phyloP scores from a whole-genome alignment of 2,888 invertebrate genomes.

The Abrostola triplasia region DNA sequence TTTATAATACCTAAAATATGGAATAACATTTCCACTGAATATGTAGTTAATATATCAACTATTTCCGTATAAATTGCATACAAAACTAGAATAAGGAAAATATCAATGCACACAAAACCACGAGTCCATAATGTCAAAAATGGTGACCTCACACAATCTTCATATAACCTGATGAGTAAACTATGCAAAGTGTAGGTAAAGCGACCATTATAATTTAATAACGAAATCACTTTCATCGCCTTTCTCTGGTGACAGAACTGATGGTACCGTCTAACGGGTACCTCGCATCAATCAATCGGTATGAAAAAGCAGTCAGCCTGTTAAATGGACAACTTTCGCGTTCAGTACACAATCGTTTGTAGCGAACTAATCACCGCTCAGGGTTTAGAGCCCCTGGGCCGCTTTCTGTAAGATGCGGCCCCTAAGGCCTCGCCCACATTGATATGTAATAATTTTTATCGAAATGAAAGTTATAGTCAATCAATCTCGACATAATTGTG shows the following conservation, averaged over 20 bases:
- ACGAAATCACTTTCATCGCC: slow-evolving; percentile 78
- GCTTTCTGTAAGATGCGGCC: slow-evolving; percentile 47
- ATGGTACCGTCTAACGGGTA: slow-evolving; percentile 55
- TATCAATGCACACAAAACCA: too few species aligned
- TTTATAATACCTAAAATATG: too few species aligned
- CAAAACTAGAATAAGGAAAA: too few species aligned
- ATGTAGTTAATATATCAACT: too few species aligned
- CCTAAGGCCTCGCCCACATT: slow-evolving; percentile 11
- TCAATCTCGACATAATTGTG: slow-evolving; percentile 48
- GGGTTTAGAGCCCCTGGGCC: slow-evolving; percentile 54
- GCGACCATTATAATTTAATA: slow-evolving; percentile 51
- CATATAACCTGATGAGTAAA: not conserved
- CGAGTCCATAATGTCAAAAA: too few species aligned
- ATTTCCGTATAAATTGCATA: too few species aligned
- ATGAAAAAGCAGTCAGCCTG: slow-evolving; percentile 73
- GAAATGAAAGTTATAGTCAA: slow-evolving; percentile 40
- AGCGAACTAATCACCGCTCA: slow-evolving; percentile 41
- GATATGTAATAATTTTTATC: slow-evolving; percentile 30
- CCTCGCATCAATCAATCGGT: slow-evolving; percentile 73
- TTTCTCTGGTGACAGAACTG: slow-evolving; percentile 73
- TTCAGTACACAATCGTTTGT: slow-evolving; percentile 69
- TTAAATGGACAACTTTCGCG: slow-evolving; percentile 78
- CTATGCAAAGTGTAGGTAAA: slow-evolving; percentile 17
- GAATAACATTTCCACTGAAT: too few species aligned
- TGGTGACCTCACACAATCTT: too few species aligned